Conservation (phyloP, 92 coral and sea anemone genomes). For the Actinernus sp. region DNA sequence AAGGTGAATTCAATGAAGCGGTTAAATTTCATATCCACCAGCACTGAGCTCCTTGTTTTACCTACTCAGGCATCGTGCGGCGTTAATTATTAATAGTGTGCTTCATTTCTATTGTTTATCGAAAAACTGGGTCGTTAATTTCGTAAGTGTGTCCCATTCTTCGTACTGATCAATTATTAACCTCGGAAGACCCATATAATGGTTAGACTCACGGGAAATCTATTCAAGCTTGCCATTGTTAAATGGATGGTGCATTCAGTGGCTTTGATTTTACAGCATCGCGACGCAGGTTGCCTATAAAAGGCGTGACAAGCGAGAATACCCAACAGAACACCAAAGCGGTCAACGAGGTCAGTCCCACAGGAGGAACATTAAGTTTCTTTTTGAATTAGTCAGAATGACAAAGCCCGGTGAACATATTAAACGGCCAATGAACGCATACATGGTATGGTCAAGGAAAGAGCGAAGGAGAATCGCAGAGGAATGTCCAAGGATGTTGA, state of each 20-base stretch:
- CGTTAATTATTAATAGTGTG: conserved; percentile 79
- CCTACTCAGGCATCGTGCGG: conserved; percentile 65
- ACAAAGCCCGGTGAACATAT: conserved; percentile 94
- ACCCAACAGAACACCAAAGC: conserved; percentile 14
- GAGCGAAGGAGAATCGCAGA: conserved; percentile 98
- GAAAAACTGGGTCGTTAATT: conserved; percentile 91
- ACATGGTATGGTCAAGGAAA: conserved; percentile 99
- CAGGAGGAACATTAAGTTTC: neutral
- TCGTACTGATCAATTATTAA: conserved; percentile 74
- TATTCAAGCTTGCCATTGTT: conserved; percentile 88
- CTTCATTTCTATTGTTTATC: conserved; percentile 79
- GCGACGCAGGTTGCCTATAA: conserved; percentile 25
- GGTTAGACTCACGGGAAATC: conserved; percentile 74
- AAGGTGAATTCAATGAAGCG: conserved; percentile 70
- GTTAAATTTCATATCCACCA: conserved; percentile 77
- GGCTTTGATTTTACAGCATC: conserved; percentile 50
- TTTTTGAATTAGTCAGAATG: conserved; percentile 45
- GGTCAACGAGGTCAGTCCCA: conserved; percentile 25
- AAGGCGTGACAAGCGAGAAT: conserved; percentile 33
- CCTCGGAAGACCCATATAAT: conserved; percentile 70
- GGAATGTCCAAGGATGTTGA: conserved; percentile 98
- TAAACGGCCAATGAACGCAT: conserved; percentile 99
- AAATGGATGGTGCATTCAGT: conserved; percentile 58
- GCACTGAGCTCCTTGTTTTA: conserved; percentile 55
- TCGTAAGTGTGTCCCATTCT: conserved; percentile 89